These are phyloP conservation scores for Anniella stebbinsi DNA, from an alignment of 2,797 vertebrate genomes.

Conservation along the genomic window DNA sequence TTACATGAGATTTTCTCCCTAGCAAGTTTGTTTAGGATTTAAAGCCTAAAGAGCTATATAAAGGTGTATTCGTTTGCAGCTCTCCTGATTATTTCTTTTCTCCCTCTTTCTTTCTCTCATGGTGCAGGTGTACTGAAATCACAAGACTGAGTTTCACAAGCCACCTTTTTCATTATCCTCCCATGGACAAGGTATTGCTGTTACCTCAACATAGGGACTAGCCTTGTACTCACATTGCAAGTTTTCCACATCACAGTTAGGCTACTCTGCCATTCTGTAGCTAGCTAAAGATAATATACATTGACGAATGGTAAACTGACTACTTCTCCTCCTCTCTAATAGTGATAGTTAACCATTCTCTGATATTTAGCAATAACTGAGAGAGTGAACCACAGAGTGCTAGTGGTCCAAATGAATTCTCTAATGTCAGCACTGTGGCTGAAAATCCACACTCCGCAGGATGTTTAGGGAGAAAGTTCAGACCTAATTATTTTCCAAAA, in stretches of 20 bases:
- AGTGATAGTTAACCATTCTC: background rate
- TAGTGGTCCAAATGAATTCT: background rate
- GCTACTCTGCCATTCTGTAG: background rate
- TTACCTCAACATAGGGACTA: background rate
- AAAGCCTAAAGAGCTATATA: background rate
- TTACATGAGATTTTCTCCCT: background rate
- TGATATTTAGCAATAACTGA: background rate
- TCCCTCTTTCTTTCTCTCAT: too few relatives aligned
- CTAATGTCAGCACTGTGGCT: background rate
- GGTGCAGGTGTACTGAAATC: background rate
- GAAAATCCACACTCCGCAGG: background rate
- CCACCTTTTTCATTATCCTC: background rate
- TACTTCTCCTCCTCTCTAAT: background rate
- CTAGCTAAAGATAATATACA: background rate
- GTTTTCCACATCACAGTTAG: background rate
- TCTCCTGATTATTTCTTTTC: background rate
- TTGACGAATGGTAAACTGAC: background rate
- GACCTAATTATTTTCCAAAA: conserved; percentile 2
- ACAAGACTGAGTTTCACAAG: background rate
- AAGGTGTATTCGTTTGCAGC: background rate
- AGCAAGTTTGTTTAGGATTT: background rate
- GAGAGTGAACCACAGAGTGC: background rate
- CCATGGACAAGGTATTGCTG: background rate
- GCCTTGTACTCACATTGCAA: background rate
- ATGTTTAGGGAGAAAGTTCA: background rate